Evolutionary conservation across 2,888 invertebrate genomes (phyloP).

Genomic region (Hirtodrosophila histrioides): DNA sequence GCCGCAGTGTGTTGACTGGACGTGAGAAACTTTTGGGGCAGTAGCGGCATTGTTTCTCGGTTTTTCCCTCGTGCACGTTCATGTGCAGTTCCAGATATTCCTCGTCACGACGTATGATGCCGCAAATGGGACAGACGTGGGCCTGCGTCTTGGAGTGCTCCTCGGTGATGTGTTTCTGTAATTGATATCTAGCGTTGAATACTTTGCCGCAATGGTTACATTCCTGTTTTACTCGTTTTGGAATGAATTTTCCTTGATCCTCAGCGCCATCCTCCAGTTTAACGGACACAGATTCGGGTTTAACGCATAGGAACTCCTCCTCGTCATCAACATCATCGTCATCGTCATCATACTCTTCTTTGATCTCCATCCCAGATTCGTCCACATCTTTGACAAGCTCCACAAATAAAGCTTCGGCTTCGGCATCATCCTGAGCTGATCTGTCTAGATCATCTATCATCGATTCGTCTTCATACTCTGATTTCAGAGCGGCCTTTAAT

Average conservation of each 20-base stretch:
- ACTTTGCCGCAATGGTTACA: slow-evolving; percentile 61
- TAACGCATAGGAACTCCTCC: slow-evolving; percentile 49
- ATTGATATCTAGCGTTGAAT: slow-evolving; percentile 71
- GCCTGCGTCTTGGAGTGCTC: slow-evolving; percentile 63
- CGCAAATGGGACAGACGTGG: slow-evolving; percentile 78
- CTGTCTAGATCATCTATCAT: slow-evolving; percentile 38
- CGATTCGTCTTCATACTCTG: slow-evolving; percentile 53
- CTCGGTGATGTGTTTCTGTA: slow-evolving; percentile 76
- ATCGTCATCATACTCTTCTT: slow-evolving; percentile 53
- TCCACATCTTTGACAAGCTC: slow-evolving; percentile 64
- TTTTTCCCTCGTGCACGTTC: slow-evolving; percentile 82
- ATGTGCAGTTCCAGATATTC: slow-evolving; percentile 83
- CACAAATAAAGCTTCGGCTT: slow-evolving; percentile 66
- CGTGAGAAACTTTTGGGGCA: slow-evolving; percentile 81
- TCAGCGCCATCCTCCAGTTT: slow-evolving; percentile 36
- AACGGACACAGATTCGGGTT: not conserved
- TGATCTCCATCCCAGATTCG: slow-evolving; percentile 47
- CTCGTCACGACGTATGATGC: slow-evolving; percentile 77
- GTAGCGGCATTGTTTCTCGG: slow-evolving; percentile 82
- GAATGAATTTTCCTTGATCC: slow-evolving; percentile 30
- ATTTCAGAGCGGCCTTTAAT: slow-evolving; percentile 70
- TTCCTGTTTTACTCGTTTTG: slow-evolving; percentile 63
- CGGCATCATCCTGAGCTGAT: slow-evolving; percentile 55
- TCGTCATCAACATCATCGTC: slow-evolving; percentile 46
- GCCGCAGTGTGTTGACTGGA: slow-evolving; percentile 81